Percentiles rank a stretch among this genome's conserved stretches.
Evolutionary conservation across 2,113 vertebrate species (phyloP).

Genomic region (Dicrurus megarhynchus): DNA sequence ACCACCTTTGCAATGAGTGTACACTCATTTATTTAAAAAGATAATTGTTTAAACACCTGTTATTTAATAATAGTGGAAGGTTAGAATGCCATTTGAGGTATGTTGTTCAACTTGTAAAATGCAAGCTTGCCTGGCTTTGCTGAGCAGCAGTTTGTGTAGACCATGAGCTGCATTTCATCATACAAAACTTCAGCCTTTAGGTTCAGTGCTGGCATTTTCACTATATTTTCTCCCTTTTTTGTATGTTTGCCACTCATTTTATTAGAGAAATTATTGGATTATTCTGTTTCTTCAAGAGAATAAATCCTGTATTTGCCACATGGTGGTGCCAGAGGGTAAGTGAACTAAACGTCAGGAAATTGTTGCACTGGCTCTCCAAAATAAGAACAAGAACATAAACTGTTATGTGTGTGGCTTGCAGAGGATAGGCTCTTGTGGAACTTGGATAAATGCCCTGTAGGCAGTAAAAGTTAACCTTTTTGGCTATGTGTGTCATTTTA

Average conservation of each 20-base stretch:
- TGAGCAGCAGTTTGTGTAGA: not conserved
- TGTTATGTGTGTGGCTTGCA: not conserved
- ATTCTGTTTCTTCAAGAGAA: not conserved
- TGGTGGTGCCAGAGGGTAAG: slow-evolving; percentile 34
- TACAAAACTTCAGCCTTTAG: not conserved
- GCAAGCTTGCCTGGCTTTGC: not conserved
- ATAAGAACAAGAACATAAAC: not conserved
- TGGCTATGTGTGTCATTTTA: not conserved
- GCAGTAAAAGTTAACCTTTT: not conserved
- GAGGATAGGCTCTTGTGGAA: not conserved
- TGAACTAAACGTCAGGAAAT: not conserved
- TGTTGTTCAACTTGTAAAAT: not conserved
- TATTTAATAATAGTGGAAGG: not conserved
- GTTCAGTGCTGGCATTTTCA: not conserved
- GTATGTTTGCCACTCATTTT: not conserved
- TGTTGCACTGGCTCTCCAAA: fast-evolving
- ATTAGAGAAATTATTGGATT: not conserved
- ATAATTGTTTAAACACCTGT: not conserved
- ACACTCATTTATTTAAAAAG: not conserved
- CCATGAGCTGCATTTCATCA: not conserved
- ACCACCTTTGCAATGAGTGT: not conserved
- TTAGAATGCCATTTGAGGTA: not conserved
- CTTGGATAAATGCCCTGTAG: not conserved
- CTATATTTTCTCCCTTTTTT: not conserved
- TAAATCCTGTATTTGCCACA: not conserved